Conservation (phyloP, 2,797 vertebrate genomes). For the Anisognathus igniventris region DNA sequence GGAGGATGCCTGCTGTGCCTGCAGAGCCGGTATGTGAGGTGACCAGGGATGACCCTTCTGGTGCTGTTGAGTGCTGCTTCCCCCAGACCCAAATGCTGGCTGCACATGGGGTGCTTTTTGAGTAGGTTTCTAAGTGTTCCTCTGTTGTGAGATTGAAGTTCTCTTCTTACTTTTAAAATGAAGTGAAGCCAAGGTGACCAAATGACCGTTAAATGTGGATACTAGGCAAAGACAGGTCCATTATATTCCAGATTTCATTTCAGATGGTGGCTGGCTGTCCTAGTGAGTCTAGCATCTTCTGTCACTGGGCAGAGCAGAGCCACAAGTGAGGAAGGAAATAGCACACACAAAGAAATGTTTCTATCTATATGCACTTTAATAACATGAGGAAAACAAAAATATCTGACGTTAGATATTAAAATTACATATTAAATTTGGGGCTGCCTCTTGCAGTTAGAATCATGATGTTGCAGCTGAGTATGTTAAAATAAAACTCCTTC, state of each 20-base stretch:
- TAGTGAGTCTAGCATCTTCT: neutral
- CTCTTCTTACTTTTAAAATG: neutral
- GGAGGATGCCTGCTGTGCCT: neutral
- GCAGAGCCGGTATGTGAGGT: neutral
- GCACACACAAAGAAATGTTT: neutral
- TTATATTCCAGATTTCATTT: neutral
- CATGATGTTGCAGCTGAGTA: neutral
- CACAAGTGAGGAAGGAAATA: neutral
- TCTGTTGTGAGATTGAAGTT: neutral
- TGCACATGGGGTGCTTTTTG: fast-evolving
- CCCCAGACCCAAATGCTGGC: neutral
- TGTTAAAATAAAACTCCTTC: neutral
- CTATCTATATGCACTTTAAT: neutral
- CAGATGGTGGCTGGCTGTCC: neutral
- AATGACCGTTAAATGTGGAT: neutral
- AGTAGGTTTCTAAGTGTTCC: neutral
- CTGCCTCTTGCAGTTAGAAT: neutral
- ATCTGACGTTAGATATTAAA: neutral
- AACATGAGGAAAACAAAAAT: neutral
- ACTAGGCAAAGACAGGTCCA: neutral
- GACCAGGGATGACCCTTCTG: neutral
- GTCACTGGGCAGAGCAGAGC: neutral
- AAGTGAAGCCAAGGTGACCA: neutral
- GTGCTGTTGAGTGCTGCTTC: neutral
- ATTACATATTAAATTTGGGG: neutral